Conservation (phyloP, 53 echinoderm and acorn worm species). For the Echinometra lucunter region DNA sequence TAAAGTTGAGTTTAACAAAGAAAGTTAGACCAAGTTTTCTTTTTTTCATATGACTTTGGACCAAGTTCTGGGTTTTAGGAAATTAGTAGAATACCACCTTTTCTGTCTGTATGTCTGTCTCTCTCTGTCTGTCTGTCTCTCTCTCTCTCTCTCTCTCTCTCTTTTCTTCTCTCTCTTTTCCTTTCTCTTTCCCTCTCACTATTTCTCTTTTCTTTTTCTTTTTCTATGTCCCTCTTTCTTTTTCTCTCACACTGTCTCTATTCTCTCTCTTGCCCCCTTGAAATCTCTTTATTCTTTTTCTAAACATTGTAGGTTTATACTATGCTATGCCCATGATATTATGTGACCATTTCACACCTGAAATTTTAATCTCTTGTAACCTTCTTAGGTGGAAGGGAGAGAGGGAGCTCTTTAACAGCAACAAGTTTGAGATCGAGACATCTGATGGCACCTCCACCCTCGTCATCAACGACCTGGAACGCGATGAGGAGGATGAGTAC, state of each 20-base stretch:
- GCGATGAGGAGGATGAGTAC: constrained; percentile 90
- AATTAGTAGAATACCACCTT: too few species aligned
- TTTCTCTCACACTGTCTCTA: neutral
- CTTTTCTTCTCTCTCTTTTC: neutral
- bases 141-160: neutral
- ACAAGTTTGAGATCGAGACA: constrained; percentile 78
- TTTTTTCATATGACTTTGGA: too few species aligned
- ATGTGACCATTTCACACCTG: neutral
- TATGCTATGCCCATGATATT: neutral
- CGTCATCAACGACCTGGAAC: constrained; percentile 80
- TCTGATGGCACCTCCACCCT: constrained; percentile 82
- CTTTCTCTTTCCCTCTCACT: neutral
- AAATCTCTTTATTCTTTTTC: neutral
- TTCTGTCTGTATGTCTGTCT: too few species aligned
- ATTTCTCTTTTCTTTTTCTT: neutral
- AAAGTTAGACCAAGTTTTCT: too few species aligned
- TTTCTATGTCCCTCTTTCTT: neutral
- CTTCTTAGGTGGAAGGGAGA: constrained; percentile 84
- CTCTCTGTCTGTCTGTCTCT: too few species aligned
- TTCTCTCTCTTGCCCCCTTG: too few species aligned
- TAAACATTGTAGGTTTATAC: too few species aligned
- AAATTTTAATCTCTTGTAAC: neutral
- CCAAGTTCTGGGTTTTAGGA: too few species aligned
- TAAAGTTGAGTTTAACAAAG: too few species aligned
- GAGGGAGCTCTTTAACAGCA: constrained; percentile 92